A percentile compares a stretch with the other conserved stretches of the same genome.
Evolutionary conservation across 2,888 invertebrate genomes (phyloP).

Genomic region (Thecocarcelia acutangulata): DNA sequence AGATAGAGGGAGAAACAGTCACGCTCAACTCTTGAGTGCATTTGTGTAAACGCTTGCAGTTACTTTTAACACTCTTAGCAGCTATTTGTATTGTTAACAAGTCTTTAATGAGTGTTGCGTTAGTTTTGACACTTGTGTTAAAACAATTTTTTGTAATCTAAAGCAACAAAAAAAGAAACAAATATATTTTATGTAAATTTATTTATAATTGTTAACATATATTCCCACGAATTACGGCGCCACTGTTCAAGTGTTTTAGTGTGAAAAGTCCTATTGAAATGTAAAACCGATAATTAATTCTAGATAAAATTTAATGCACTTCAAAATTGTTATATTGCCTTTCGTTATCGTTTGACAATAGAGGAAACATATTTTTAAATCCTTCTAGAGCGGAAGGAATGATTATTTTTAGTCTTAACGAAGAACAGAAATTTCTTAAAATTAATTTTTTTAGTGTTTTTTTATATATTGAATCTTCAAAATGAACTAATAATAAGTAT

Average conservation of each 20-base stretch:
- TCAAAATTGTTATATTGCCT: no score
- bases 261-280: constrained; percentile 5
- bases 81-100: constrained; percentile 72
- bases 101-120: constrained; percentile 77
- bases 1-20: constrained; percentile 53
- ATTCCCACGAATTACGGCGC: constrained; percentile 70
- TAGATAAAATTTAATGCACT: no score
- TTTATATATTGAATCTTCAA: no score
- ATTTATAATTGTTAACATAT: constrained; percentile 32
- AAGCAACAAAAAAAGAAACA: constrained; percentile 15
- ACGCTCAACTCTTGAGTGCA: constrained; percentile 37
- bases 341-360: no score
- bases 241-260: constrained; percentile 65
- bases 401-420: no score
- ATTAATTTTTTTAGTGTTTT: no score
- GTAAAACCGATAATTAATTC: background rate
- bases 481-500: no score
- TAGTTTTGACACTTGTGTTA: constrained; percentile 72
- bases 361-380: no score
- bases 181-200: constrained; percentile 59
- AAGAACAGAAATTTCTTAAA: no score
- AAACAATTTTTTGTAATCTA: constrained; percentile 55
- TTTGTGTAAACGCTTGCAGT: constrained; percentile 42
- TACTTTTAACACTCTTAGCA: constrained; percentile 30
- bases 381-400: no score